A percentile compares a stretch with the other conserved stretches of the same genome.
Conservation (phyloP, 64 coral and sea anemone genomes). For the Stichodactyla helianthus region DNA sequence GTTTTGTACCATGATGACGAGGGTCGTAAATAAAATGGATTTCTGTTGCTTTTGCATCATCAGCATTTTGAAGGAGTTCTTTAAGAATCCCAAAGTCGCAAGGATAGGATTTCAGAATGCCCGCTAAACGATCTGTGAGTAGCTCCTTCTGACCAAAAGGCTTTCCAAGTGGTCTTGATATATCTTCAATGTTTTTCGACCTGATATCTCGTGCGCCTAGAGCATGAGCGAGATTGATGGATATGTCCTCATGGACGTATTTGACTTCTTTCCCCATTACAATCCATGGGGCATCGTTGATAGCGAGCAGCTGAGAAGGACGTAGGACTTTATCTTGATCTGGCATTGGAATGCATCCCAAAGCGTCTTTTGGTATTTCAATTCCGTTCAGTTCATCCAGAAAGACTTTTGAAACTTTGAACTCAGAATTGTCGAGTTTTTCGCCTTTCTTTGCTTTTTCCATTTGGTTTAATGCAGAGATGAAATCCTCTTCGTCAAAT, state of each 20-base stretch:
- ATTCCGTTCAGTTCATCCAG: slow-evolving; percentile 14
- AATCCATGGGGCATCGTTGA: slow-evolving; percentile 75
- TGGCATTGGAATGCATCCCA: slow-evolving; percentile 63
- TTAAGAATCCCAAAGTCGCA: slow-evolving; percentile 68
- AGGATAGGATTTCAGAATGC: slow-evolving; percentile 77
- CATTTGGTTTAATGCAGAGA: slow-evolving; percentile 41
- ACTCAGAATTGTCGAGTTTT: slow-evolving; percentile 18
- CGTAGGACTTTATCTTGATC: slow-evolving; percentile 48
- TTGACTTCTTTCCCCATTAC: background rate
- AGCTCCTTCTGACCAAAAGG: slow-evolving; percentile 77
- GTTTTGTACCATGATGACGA: slow-evolving; percentile 34
- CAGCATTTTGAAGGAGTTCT: slow-evolving; percentile 49
- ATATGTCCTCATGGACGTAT: slow-evolving; percentile 63
- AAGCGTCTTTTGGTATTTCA: slow-evolving; percentile 6
- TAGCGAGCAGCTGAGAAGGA: slow-evolving; percentile 33
- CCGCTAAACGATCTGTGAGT: slow-evolving; percentile 72
- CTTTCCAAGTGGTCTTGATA: slow-evolving; percentile 53
- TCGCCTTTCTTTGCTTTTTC: background rate
- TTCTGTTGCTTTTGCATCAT: slow-evolving; percentile 69
- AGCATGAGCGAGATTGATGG: slow-evolving; percentile 59
- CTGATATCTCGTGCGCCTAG: slow-evolving; percentile 66
- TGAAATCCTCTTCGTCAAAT: slow-evolving; percentile 36
- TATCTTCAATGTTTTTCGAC: slow-evolving; percentile 36
- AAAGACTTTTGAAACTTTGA: slow-evolving; percentile 47
- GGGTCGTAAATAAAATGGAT: slow-evolving; percentile 81